Base-by-base conservation (phyloP, 2,888 invertebrate species). In the Metellina segmentata region DNA sequence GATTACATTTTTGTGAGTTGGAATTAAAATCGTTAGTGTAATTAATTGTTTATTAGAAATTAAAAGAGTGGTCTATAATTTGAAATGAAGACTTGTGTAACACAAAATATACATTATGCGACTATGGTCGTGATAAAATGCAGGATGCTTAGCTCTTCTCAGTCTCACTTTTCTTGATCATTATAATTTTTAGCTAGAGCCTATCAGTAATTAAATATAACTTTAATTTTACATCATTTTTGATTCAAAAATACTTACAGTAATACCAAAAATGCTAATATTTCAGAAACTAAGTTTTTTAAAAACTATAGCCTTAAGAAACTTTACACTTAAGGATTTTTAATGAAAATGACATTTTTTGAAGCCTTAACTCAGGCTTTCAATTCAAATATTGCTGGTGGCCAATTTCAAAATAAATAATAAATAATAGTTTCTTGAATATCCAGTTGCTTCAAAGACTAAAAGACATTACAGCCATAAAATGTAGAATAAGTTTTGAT, bases 401-500 rank as follows among this genome's bases (percentile, higher is more conserved):
- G 34, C 34, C 34, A 34, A 34, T 61, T 61, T 49, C 19, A 16
- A n/a, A 52, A 7, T n/a, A 49, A 52, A 52, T 51, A 78, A 78
- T 78, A 52, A 78, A 75, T 75, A 52, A 78, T 78, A 53, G 52
- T 61, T 52, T 85, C 74, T 75, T 74, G 34, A 20, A 81, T 34
- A 81, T 74, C 61, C 74, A 85, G 51, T 51, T 53, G 52, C 48
- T 71, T 70, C 19, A 82, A 82, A 81, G 52, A 34, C 78, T 72
- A n/a, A 82, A 82, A 75, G 74, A 85, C 85, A 85, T 85, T 85
- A 85, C 85, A 85, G 85, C 85, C 53, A 85, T 61, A 85, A 74
- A 75, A 53, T 72, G 75, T 52, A 85, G 74, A 34, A 61, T 85
- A 85, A 75, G 85, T 85, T 85, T 51, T 53, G 74, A 85, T 74